Percentiles rank a stretch among this genome's conserved stretches.
Conservation (phyloP, 2,888 invertebrate species). For the Pasiphila rectangulata region DNA sequence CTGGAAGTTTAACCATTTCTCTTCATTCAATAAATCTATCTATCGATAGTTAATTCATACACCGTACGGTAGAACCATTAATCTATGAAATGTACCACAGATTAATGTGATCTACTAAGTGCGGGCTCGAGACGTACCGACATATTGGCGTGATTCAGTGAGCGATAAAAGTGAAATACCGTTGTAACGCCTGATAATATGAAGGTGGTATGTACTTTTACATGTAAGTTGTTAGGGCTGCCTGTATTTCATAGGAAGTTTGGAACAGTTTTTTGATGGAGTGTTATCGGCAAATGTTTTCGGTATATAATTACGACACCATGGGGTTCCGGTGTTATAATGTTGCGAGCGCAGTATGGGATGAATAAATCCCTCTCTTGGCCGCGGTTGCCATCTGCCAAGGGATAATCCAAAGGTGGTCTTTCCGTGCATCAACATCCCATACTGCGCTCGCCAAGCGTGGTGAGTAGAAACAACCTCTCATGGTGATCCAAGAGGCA, state of each 20-base stretch:
- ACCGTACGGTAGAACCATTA: slow-evolving; percentile 35
- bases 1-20: background rate
- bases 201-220: slow-evolving; percentile 6
- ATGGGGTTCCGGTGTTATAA: too few relatives aligned
- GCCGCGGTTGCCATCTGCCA: too few relatives aligned
- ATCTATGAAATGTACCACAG: slow-evolving; percentile 43
- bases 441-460: too few relatives aligned
- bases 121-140: slow-evolving; percentile 35
- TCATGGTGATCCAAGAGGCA: too few relatives aligned
- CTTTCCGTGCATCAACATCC: too few relatives aligned
- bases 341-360: too few relatives aligned
- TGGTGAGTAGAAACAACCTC: too few relatives aligned
- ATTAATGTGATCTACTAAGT: slow-evolving; percentile 44
- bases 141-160: slow-evolving; percentile 42
- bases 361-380: too few relatives aligned
- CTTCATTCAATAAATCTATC: slow-evolving; percentile 23
- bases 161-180: slow-evolving; percentile 30
- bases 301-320: too few relatives aligned
- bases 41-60: slow-evolving; percentile 37
- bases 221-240: background rate
- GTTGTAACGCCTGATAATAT: slow-evolving; percentile 19
- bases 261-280: background rate
- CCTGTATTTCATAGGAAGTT: background rate
- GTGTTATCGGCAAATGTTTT: background rate
- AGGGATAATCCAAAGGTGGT: too few relatives aligned